Evolutionary conservation across 2,888 invertebrate genomes (phyloP), one percentile per base, ranked within the genome.

Genomic region (Dryocosmus kuriphilus): DNA sequence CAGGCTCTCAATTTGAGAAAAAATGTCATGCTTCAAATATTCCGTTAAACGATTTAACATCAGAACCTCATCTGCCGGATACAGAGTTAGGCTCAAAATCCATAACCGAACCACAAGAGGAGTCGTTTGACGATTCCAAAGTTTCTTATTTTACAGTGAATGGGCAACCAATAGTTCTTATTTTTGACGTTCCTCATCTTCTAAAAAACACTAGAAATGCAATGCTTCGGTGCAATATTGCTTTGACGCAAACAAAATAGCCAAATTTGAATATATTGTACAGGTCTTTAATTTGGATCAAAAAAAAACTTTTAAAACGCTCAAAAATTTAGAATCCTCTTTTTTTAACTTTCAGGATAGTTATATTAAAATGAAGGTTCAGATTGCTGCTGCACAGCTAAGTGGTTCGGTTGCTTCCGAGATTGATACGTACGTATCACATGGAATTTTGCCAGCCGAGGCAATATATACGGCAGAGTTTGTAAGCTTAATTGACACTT

Each of bases 271-370:
- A 35, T 35, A 63, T n/a, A 63, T 63, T 35, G 16, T 14, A 35
- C 5, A 63, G 27, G 63, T 35, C 3, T 30, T 63, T 35, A 16
- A 63, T 24, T 27, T 19, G 14, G 63, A 63, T 32, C 63, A 63
- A 11, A 8, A n/a, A 30, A 30, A 63, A 7, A 8, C 24, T 22
- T 63, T 63, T 19, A 30, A 30, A 35, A 63, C n/a, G 8, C 30
- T 63, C 5, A 35, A 32, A 57, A 57, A 57, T 57, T 14, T 57
- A 57, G 0, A 63, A 7, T 27, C 32, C 3, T 30, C 63, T 35
- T 30, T 22, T 27, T 63, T 63, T 27, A 63, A 63, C n/a, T 63
- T 63, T 32, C 14, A 63, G 19, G 63, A 63, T 7, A 30, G 9
- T 6, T 63, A 27, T 35, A 27, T 63, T 19, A 63, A 63, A 63